Percentiles rank a stretch among this genome's conserved stretches.
These are phyloP conservation scores for Lagocephalus sceleratus DNA, from an alignment of 2,797 vertebrate species.

Conservation along the genomic window DNA sequence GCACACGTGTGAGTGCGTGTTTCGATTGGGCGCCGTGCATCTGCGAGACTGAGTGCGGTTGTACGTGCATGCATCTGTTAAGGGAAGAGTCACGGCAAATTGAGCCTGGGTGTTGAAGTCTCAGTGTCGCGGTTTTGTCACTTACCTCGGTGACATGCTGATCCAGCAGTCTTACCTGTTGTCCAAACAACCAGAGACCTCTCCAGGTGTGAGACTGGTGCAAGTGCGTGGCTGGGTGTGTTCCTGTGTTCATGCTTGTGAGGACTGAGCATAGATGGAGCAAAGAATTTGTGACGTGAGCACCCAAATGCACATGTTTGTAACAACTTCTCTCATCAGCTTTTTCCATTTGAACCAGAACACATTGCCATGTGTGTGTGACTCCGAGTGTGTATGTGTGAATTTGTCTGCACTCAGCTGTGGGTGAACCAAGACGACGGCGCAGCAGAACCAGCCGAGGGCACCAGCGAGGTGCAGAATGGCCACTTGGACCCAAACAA, in stretches of 20 bases:
- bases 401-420: conserved; percentile 75
- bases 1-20: conserved; percentile 18
- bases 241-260: conserved; percentile 23
- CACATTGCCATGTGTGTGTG: conserved; percentile 34
- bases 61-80: conserved; percentile 32
- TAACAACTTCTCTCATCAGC: conserved; percentile 16
- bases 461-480: conserved; percentile 93
- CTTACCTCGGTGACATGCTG: conserved; percentile 32
- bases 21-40: conserved; percentile 19
- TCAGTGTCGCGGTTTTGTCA: conserved; percentile 24
- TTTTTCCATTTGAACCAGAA: conserved; percentile 1
- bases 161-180: conserved; percentile 23
- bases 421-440: conserved; percentile 99
- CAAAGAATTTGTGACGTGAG: conserved; percentile 7
- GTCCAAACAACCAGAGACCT: conserved; percentile 33
- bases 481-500: conserved; percentile 91
- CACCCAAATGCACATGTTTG: conserved; percentile 14
- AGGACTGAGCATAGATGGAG: conserved; percentile 2
- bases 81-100: conserved; percentile 25
- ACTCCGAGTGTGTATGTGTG: conserved; percentile 30
- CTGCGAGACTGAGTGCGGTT: conserved; percentile 21
- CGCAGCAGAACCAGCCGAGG: conserved; percentile 84
- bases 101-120: conserved; percentile 20
- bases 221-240: conserved; percentile 12
- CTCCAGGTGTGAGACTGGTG: conserved; percentile 29